Conservation (phyloP, 2,113 vertebrate species). For the Lamprologus callipterus region DNA sequence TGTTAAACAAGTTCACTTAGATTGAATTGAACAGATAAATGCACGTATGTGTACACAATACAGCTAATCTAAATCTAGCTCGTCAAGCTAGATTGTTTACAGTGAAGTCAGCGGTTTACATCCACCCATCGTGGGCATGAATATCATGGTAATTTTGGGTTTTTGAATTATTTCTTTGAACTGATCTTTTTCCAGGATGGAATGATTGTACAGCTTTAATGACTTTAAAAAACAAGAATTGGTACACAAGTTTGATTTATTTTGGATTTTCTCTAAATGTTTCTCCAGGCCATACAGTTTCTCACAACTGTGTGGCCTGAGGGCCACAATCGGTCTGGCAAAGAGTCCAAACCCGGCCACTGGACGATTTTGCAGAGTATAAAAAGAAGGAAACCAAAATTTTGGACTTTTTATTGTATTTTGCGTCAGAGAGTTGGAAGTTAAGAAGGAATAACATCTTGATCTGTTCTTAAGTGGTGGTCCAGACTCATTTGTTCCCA, state of each 20-base stretch:
- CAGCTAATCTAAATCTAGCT: background rate
- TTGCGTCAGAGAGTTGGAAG: fast-evolving
- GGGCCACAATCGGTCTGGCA: background rate
- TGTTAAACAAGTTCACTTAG: background rate
- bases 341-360: background rate
- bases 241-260: background rate
- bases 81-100: background rate
- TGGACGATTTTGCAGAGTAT: background rate
- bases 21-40: background rate
- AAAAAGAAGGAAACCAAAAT: background rate
- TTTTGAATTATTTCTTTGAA: background rate
- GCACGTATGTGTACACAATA: background rate
- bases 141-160: background rate
- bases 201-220: background rate
- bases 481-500: background rate
- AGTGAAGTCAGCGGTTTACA: background rate
- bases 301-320: background rate
- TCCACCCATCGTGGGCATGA: background rate
- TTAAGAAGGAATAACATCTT: background rate
- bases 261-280: background rate
- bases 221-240: background rate
- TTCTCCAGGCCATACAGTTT: background rate
- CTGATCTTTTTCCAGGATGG: background rate
- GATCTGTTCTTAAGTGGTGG: background rate
- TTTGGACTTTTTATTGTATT: background rate